Evolutionary conservation across 2,888 invertebrate species (phyloP).

Genomic region (Deilephila elpenor): DNA sequence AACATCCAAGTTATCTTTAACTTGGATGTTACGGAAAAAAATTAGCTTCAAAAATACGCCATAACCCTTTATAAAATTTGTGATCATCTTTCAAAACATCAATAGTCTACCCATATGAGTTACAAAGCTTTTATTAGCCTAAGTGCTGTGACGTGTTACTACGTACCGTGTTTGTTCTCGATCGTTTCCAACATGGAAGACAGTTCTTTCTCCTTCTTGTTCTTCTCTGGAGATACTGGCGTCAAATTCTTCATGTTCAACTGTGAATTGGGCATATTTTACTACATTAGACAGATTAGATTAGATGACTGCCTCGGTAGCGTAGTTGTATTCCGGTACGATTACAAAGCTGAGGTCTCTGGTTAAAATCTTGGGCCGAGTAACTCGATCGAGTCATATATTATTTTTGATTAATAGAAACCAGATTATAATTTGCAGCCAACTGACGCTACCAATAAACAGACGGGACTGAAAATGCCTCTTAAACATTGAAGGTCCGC

Average conservation of each 20-base stretch:
- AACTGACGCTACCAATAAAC: no score
- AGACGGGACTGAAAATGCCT: no score
- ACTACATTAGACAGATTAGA: constrained; percentile 10
- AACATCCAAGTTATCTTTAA: not conserved
- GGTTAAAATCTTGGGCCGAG: no score
- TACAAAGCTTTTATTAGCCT: constrained; percentile 43
- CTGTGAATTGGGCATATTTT: constrained; percentile 60
- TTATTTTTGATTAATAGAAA: no score
- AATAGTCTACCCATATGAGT: constrained; percentile 81
- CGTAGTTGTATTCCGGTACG: no score
- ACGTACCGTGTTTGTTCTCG: constrained; percentile 93
- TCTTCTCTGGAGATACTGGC: constrained; percentile 86
- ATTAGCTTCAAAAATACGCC: not conserved
- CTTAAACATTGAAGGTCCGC: no score
- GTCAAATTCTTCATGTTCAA: constrained; percentile 86
- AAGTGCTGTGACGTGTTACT: constrained; percentile 31
- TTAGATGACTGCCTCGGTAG: not conserved
- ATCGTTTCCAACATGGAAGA: constrained; percentile 90
- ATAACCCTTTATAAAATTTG: constrained; percentile 4
- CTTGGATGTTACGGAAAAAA: no score
- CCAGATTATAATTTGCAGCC: no score
- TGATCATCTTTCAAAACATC: constrained; percentile 76
- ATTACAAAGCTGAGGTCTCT: no score
- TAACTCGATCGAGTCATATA: no score
- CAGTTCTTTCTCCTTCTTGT: constrained; percentile 88